These are phyloP conservation scores for Tortricodes alternella DNA, from an alignment of 2,888 invertebrate genomes.

Conservation along the genomic window DNA sequence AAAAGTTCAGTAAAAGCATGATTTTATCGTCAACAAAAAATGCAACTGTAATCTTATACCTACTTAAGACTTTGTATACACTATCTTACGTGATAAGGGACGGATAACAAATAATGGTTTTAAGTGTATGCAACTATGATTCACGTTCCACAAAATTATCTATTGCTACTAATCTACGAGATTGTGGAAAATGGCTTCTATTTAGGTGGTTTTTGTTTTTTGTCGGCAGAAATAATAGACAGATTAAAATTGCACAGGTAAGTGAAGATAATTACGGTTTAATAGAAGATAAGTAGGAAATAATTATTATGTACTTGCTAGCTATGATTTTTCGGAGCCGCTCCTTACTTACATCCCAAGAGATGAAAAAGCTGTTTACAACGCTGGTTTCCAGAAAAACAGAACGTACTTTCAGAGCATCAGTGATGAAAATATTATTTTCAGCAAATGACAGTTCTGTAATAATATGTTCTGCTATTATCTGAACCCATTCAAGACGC, in stretches of 20 bases:
- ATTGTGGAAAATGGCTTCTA: slow-evolving; percentile 20
- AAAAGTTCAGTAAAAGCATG: slow-evolving; percentile 14
- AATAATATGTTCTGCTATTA: too few species aligned
- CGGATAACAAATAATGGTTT: slow-evolving; percentile 21
- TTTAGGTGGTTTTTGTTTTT: not conserved
- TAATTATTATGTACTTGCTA: not conserved
- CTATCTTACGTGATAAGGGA: slow-evolving; percentile 16
- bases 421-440: too few species aligned
- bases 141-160: slow-evolving; percentile 23
- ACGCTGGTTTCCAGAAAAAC: too few species aligned
- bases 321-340: too few species aligned
- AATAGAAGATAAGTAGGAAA: not conserved
- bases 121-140: slow-evolving; percentile 26
- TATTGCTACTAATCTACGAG: slow-evolving; percentile 25
- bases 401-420: too few species aligned
- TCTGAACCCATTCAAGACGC: too few species aligned
- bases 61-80: slow-evolving; percentile 11
- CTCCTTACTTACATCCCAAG: too few species aligned
- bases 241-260: not conserved
- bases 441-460: too few species aligned
- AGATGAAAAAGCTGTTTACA: too few species aligned
- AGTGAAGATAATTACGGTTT: not conserved
- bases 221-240: not conserved
- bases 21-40: slow-evolving; percentile 12
- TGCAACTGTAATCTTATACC: slow-evolving; percentile 29